phyloP scores from a whole-genome alignment of 2,113 vertebrate genomes.

The Elanoides forficatus region DNA sequence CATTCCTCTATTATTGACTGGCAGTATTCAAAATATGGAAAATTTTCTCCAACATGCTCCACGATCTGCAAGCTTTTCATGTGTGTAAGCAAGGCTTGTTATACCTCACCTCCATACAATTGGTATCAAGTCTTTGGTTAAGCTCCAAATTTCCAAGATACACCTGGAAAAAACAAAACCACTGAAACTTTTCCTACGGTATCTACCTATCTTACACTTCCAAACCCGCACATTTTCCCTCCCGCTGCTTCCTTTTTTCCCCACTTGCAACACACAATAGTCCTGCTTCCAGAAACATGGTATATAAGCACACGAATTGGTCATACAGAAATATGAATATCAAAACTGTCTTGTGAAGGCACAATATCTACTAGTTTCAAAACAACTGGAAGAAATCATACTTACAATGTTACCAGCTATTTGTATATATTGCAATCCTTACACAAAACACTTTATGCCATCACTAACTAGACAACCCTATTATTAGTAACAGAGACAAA shows the following conservation, averaged over 20 bases:
- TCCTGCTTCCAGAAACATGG: background rate
- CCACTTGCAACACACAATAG: background rate
- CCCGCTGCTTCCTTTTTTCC: background rate
- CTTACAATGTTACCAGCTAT: background rate
- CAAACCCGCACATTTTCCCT: background rate
- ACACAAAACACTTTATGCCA: background rate
- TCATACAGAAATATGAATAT: fast-evolving
- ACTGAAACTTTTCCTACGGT: background rate
- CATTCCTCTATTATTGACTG: background rate
- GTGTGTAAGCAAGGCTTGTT: background rate
- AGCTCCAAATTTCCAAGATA: background rate
- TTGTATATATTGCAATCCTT: fast-evolving
- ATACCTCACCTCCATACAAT: background rate
- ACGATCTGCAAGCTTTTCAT: background rate
- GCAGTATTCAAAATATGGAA: background rate
- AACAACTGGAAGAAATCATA: background rate
- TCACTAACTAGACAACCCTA: background rate
- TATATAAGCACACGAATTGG: fast-evolving
- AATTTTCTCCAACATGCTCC: background rate
- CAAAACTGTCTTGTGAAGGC: background rate
- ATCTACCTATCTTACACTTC: background rate
- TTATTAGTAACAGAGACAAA: background rate
- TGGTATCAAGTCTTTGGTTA: background rate
- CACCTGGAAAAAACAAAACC: background rate
- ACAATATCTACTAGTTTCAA: background rate